Percentiles rank a stretch among this genome's conserved stretches.
These are phyloP conservation scores for Odontocolon sp. DNA, from an alignment of 2,888 invertebrate genomes.

Conservation along the genomic window DNA sequence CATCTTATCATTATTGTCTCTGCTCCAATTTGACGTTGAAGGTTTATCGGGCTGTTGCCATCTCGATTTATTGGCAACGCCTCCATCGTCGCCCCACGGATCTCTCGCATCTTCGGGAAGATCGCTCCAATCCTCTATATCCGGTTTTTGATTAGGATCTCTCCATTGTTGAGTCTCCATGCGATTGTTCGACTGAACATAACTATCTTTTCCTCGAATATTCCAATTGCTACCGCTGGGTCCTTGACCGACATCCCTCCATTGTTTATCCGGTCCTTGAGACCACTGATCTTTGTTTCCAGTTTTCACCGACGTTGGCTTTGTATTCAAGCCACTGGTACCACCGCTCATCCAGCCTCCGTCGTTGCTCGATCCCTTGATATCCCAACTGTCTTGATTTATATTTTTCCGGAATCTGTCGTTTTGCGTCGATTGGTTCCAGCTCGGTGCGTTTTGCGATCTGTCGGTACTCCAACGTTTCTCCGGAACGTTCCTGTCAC, in stretches of 20 bases:
- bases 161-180: constrained; percentile 66
- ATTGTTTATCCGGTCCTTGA: constrained; percentile 50
- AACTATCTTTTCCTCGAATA: constrained; percentile 68
- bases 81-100: constrained; percentile 77
- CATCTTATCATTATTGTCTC: constrained; percentile 60
- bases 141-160: constrained; percentile 66
- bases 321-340: constrained; percentile 53
- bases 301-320: constrained; percentile 32
- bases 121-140: constrained; percentile 76
- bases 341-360: constrained; percentile 57
- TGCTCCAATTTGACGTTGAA: constrained; percentile 56
- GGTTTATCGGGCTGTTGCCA: constrained; percentile 50
- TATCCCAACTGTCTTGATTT: constrained; percentile 66
- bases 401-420: constrained; percentile 64
- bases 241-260: constrained; percentile 43
- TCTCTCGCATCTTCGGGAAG: constrained; percentile 78
- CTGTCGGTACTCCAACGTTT: constrained; percentile 61
- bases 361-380: constrained; percentile 57
- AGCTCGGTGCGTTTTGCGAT: constrained; percentile 40
- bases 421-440: constrained; percentile 60
- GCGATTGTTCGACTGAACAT: constrained; percentile 57
- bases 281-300: constrained; percentile 54
- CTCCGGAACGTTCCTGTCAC: constrained; percentile 38
- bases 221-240: constrained; percentile 71
- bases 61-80: constrained; percentile 48